Conservation (phyloP, 2,113 vertebrate species). For the Lota lota region DNA sequence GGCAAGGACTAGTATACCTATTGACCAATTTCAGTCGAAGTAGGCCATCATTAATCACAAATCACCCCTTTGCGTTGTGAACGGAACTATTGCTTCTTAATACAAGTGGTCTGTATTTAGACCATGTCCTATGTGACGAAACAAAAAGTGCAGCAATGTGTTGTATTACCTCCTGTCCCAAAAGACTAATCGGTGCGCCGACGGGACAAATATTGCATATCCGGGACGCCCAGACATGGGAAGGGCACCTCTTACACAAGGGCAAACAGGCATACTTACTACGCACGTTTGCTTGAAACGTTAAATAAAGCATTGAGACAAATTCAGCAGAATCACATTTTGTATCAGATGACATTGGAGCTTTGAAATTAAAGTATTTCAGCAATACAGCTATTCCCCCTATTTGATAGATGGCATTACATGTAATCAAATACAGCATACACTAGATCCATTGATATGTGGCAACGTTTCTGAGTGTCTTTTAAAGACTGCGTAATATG, state of each 20-base stretch:
- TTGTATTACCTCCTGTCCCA: conserved; percentile 25
- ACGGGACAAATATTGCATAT: conserved; percentile 16
- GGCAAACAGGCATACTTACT: conserved; percentile 9
- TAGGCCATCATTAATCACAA: too few species aligned
- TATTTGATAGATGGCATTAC: conserved; percentile 6
- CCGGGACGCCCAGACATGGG: background rate
- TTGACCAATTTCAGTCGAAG: too few species aligned
- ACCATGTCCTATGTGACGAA: too few species aligned
- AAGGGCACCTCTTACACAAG: conserved; percentile 26
- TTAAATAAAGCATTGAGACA: conserved; percentile 16
- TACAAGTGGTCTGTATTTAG: too few species aligned
- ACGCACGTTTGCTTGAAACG: conserved; percentile 18
- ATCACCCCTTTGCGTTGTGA: too few species aligned
- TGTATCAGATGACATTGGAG: conserved; percentile 1
- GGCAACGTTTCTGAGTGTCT: conserved; percentile 26
- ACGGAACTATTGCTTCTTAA: too few species aligned
- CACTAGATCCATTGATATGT: background rate
- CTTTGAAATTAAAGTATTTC: conserved; percentile 14
- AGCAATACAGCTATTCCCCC: conserved; percentile 9
- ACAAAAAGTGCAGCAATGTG: background rate
- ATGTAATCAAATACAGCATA: conserved; percentile 13
- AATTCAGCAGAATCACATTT: conserved; percentile 9
- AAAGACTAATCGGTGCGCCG: conserved; percentile 10
- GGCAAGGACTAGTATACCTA: too few species aligned
- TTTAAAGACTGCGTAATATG: background rate